Evolutionary conservation across 1,140 invertebrate species (phyloP).

Genomic region (Orussus abietinus): DNA sequence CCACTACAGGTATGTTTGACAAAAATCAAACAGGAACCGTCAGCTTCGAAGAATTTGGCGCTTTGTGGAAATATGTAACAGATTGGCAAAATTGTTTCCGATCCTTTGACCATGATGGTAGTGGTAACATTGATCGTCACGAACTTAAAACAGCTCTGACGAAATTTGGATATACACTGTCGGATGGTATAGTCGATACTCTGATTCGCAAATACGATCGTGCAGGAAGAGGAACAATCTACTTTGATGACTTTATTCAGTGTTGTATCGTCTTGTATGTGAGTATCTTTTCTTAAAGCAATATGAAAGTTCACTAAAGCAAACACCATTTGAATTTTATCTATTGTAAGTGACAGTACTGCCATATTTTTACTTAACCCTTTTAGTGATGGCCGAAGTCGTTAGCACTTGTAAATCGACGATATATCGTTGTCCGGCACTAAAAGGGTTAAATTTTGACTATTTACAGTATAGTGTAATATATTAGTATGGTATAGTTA

Average conservation of each 20-base stretch:
- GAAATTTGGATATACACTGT: conserved; percentile 89
- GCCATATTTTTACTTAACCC: conserved; percentile 3
- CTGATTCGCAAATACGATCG: conserved; percentile 93
- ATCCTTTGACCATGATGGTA: conserved; percentile 90
- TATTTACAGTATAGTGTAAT: too few relatives aligned
- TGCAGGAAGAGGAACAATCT: conserved; percentile 81
- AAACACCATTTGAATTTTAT: conserved; percentile 9
- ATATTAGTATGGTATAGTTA: too few relatives aligned
- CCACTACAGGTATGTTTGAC: conserved; percentile 92
- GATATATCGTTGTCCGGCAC: too few relatives aligned
- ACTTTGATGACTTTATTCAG: conserved; percentile 99
- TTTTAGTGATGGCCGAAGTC: too few relatives aligned
- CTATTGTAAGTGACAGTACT: too few relatives aligned
- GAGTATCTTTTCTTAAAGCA: conserved; percentile 52
- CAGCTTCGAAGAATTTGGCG: conserved; percentile 91
- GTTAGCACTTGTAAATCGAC: too few relatives aligned
- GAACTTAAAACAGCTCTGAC: conserved; percentile 88
- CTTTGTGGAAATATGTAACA: conserved; percentile 97
- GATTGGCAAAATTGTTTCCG: conserved; percentile 97
- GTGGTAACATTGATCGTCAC: conserved; percentile 89
- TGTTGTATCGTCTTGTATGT: conserved; percentile 91
- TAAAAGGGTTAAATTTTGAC: too few relatives aligned
- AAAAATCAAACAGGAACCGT: conserved; percentile 84
- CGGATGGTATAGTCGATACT: conserved; percentile 76
- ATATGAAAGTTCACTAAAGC: conserved; percentile 6